phyloP scores from a whole-genome alignment of 1,140 invertebrate genomes.

The Tetragnatha versicolor region DNA sequence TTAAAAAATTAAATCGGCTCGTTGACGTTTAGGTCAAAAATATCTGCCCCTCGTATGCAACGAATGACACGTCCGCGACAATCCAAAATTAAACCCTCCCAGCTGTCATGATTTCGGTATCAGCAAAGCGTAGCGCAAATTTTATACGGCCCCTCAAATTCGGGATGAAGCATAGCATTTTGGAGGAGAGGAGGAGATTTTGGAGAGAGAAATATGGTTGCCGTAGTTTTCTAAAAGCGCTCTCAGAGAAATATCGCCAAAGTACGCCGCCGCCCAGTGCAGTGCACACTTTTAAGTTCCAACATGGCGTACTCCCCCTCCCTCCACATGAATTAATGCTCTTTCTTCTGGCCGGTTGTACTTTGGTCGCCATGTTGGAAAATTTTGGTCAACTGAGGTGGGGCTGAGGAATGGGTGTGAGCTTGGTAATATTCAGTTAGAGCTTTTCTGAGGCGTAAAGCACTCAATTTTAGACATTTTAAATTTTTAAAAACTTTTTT shows the following conservation, averaged over 20 bases:
- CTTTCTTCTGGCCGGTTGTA: conserved; percentile 9
- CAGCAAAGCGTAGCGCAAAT: not conserved
- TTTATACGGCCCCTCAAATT: conserved; percentile 2
- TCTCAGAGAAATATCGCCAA: not conserved
- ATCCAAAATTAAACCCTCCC: too few relatives aligned
- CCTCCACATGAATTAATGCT: conserved; percentile 24
- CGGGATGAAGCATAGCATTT: conserved; percentile 22
- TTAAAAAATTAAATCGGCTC: too few relatives aligned
- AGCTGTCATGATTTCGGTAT: not conserved
- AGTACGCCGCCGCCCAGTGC: conserved; percentile 22
- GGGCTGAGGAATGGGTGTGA: not conserved
- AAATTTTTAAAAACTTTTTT: not conserved
- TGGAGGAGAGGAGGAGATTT: conserved; percentile 4
- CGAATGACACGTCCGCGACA: too few relatives aligned
- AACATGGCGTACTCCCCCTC: conserved; percentile 34
- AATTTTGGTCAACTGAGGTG: not conserved
- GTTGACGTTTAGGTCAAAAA: too few relatives aligned
- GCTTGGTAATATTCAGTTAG: not conserved
- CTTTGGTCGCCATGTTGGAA: conserved; percentile 32
- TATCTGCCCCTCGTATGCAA: too few relatives aligned
- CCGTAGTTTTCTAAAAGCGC: conserved; percentile 6
- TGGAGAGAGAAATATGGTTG: conserved; percentile 24
- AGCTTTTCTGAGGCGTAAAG: not conserved
- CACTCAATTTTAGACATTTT: not conserved
- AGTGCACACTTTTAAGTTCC: not conserved